Base-by-base conservation (phyloP, 1,140 invertebrate genomes). In the Dolichoris vasculosae region DNA sequence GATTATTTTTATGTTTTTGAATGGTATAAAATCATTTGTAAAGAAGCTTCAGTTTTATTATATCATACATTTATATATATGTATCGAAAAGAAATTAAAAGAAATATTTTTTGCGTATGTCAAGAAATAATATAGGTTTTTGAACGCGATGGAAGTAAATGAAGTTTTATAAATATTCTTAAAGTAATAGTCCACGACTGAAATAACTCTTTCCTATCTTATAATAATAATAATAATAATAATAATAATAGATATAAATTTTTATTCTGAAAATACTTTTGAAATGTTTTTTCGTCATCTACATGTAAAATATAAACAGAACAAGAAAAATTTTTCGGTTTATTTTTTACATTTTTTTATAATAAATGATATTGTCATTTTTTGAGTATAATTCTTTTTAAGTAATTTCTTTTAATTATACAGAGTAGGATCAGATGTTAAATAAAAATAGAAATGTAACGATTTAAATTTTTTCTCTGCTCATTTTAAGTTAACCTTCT, bases 381-480 rank as follows among this genome's bases (percentile, higher is more conserved):
- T 40, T 17, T 40, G 67, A 6, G 6, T 32, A 6, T 23, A 15
- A 69, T 69, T 69, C 23, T 38, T 38, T 38, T 38, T n/a, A 38
- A 69, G 30, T 23, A 73, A 32, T 35, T 73, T 43, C 43, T 43
- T 73, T 73, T 43, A 73, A 73, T 73, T 73, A 26, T 73, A 8
- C 13, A 43, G 8, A 73, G n/a, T 23, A 73, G 9, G 1, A 43
- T 43, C 26, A n/a, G 11, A 73, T 43, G 7, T 43, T 6, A 38
- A 73, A 23, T 73, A 73, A 73, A 73, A 69, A 38, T 69, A 69
- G 67, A 69, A 43, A n/a, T 73, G 38, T 43, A 43, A 73, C 67
- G 67, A 69, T 69, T 69, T 17, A 69, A 38, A 38, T 38, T 69
- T 69, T 67, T 69, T 35, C 32, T 9, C 15, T 17, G 23, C 3